Evolutionary conservation across 2,113 vertebrate species (phyloP).

Genomic region (Pomatostomus ruficeps): DNA sequence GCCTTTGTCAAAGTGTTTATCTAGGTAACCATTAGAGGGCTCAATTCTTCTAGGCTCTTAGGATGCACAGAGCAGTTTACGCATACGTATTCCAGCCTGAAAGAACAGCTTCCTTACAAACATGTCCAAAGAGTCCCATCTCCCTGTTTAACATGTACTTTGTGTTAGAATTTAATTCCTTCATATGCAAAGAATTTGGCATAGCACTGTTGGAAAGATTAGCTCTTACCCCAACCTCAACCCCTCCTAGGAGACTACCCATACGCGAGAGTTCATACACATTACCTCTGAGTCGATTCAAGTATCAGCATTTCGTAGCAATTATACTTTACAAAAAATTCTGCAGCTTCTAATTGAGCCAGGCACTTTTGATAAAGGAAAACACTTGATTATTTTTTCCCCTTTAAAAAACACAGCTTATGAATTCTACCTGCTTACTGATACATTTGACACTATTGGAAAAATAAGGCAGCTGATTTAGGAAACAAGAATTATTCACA

Average conservation of each 20-base stretch:
- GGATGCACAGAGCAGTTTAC: background rate
- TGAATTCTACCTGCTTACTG: constrained; percentile 52
- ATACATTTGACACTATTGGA: constrained; percentile 55
- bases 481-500: constrained; percentile 48
- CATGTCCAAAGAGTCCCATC: background rate
- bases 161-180: constrained; percentile 4
- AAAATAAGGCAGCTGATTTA: constrained; percentile 63
- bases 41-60: background rate
- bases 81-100: background rate
- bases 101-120: background rate
- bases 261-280: background rate
- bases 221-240: background rate
- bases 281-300: background rate
- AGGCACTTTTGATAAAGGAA: background rate
- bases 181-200: background rate
- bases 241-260: background rate
- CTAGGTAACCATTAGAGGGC: background rate
- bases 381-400: background rate
- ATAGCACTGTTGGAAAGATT: background rate
- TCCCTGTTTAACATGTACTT: background rate
- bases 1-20: background rate
- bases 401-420: constrained; percentile 1
- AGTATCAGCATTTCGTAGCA: background rate
- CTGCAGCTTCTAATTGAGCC: constrained; percentile 1
- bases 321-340: constrained; percentile 11